phyloP scores from a whole-genome alignment of 2,113 vertebrate genomes.

The Myotis brandtii region DNA sequence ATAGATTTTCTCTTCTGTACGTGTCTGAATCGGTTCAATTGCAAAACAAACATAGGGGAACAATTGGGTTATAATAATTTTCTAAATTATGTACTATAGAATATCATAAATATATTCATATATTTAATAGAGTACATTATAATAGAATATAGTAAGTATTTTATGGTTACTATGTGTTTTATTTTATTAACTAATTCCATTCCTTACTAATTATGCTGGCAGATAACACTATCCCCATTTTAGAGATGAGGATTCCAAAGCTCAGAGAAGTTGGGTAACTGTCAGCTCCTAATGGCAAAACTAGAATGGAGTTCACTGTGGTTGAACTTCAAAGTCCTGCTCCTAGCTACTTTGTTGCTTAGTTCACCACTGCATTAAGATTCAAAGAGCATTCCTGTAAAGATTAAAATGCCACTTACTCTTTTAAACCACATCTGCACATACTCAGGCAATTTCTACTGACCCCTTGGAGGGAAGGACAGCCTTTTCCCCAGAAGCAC shows the following conservation, averaged over 20 bases:
- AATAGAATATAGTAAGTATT: background rate
- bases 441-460: constrained; percentile 17
- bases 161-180: background rate
- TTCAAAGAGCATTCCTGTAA: constrained; percentile 41
- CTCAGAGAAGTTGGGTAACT: background rate
- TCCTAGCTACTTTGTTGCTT: constrained; percentile 30
- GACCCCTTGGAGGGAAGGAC: background rate
- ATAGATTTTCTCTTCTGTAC: background rate
- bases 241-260: constrained; percentile 39
- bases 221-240: background rate
- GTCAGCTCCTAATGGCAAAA: background rate
- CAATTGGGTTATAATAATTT: background rate
- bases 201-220: background rate
- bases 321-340: background rate
- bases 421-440: constrained; percentile 24
- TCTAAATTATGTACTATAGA: background rate
- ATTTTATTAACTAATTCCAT: background rate
- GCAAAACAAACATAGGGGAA: background rate
- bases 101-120: background rate
- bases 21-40: background rate
- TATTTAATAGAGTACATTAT: background rate
- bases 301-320: background rate
- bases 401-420: constrained; percentile 25
- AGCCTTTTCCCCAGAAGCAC: constrained; percentile 34
- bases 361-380: constrained; percentile 22